phyloP scores from a whole-genome alignment of 2,113 vertebrate genomes.

The cat (Felis catus) region F.catus_Fca126_mat1.0 CM031415.1:52220001-52220500 shows the following conservation, averaged over 20 bases:
- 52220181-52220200: background rate
- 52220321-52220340: background rate
- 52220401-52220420: background rate
- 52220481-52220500: background rate
- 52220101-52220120: background rate
- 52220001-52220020: background rate
- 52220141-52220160: background rate
- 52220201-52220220: background rate
- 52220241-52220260: background rate
- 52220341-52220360: background rate
- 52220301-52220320: background rate
- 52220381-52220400: background rate
- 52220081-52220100: background rate
- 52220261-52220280: background rate
- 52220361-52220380: background rate
- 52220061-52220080: background rate
- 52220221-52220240: background rate
- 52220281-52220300: background rate
- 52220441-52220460: too few relatives aligned
- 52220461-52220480: too few relatives aligned
- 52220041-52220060: background rate
- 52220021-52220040: background rate
- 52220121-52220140: background rate
- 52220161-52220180: background rate
- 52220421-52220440: too few relatives aligned